Percentiles rank a stretch among this genome's conserved stretches.
Conservation (phyloP, 1,140 invertebrate species). For the Ladona fulva region DNA sequence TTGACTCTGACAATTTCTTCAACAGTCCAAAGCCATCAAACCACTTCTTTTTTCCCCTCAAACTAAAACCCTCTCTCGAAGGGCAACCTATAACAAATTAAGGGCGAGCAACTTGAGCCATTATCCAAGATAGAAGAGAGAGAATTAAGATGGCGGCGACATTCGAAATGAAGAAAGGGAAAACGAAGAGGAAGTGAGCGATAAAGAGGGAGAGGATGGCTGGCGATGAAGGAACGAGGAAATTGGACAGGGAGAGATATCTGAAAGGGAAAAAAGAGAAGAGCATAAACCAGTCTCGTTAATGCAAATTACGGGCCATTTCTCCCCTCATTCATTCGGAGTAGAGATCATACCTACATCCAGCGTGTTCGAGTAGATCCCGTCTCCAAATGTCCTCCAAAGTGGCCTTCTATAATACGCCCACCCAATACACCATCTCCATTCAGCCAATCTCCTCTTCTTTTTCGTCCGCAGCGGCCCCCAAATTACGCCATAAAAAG, state of each 20-base stretch:
- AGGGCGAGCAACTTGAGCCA: too few species aligned
- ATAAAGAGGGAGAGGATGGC: not conserved
- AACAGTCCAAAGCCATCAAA: too few species aligned
- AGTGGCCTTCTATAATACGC: not conserved
- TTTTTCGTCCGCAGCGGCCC: too few species aligned
- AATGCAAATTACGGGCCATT: conserved; percentile 5
- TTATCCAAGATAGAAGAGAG: too few species aligned
- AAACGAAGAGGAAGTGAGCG: not conserved
- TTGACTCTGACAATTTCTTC: too few species aligned
- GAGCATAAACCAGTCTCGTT: conserved; percentile 5
- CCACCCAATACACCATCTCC: not conserved
- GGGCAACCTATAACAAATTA: too few species aligned
- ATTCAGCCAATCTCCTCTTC: not conserved
- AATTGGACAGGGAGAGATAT: not conserved
- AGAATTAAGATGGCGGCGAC: not conserved
- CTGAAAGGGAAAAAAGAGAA: not conserved
- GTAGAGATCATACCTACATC: not conserved
- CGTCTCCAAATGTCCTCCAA: not conserved
- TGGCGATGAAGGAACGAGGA: not conserved
- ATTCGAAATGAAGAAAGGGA: not conserved
- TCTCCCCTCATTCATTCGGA: not conserved
- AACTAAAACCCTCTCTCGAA: too few species aligned
- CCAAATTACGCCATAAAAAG: too few species aligned
- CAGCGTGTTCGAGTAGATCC: not conserved
- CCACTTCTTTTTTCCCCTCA: too few species aligned